Percentiles rank a stretch among this genome's conserved stretches.
These are phyloP conservation scores for Hippocampus comes DNA, from an alignment of 2,113 vertebrate species.

Conservation along the genomic window DNA sequence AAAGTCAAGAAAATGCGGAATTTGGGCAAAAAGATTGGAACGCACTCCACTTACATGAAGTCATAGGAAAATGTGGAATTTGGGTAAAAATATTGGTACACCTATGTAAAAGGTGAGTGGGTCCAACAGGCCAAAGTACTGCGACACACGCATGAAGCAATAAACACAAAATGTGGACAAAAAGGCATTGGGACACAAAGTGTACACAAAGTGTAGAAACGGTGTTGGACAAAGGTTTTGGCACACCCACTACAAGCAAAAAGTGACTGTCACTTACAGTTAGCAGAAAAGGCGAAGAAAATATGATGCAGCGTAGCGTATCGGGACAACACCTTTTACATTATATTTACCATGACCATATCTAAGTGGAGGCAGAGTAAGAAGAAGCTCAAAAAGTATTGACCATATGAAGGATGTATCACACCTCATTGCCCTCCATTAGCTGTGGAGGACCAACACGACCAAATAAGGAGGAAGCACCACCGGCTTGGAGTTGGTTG, in stretches of 20 bases:
- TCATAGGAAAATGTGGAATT: background rate
- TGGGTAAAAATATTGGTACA: background rate
- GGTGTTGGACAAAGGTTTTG: too few relatives aligned
- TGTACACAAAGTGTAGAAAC: too few relatives aligned
- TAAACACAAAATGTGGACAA: too few relatives aligned
- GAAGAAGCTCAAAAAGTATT: too few relatives aligned
- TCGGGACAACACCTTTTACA: background rate
- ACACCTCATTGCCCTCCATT: background rate
- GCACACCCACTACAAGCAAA: too few relatives aligned
- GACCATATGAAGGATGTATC: background rate
- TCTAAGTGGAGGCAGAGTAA: background rate
- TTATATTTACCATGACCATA: background rate
- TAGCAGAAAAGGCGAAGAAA: background rate
- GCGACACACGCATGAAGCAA: too few relatives aligned
- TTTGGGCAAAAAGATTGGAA: background rate
- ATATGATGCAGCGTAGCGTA: background rate
- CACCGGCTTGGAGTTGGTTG: background rate
- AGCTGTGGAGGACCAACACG: background rate
- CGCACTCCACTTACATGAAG: background rate
- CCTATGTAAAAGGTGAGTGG: too few relatives aligned
- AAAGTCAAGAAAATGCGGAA: too few relatives aligned
- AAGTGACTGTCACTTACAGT: too few relatives aligned
- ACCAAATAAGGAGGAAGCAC: conserved; percentile 26
- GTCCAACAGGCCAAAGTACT: too few relatives aligned
- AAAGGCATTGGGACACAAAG: too few relatives aligned